Evolutionary conservation across 2,888 invertebrate species (phyloP).

Genomic region (Apodemia duryi): DNA sequence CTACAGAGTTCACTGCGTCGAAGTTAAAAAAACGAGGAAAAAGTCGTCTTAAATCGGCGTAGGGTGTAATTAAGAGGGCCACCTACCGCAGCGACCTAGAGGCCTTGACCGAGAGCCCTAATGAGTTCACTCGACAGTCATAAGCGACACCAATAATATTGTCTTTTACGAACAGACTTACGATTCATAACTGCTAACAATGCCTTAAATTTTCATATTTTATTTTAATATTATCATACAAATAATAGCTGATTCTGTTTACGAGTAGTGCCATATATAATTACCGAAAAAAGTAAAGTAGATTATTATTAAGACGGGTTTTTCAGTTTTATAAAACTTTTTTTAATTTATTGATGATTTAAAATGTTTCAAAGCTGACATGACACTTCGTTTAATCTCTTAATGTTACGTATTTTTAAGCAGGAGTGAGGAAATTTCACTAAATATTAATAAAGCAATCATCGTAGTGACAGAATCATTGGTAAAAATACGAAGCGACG

Average conservation of each 20-base stretch:
- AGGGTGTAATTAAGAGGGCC: conserved; percentile 72
- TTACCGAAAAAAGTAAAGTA: background rate
- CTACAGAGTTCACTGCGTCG: conserved; percentile 1
- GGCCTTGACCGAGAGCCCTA: conserved; percentile 77
- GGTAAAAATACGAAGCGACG: conserved; percentile 52
- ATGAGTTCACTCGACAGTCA: conserved; percentile 61
- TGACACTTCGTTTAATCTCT: background rate
- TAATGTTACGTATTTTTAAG: background rate
- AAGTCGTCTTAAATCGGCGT: conserved; percentile 57
- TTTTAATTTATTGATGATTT: background rate
- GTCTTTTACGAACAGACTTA: conserved; percentile 18
- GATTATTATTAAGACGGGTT: background rate
- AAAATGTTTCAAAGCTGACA: background rate
- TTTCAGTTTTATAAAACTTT: background rate
- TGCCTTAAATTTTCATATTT: background rate
- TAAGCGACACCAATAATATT: conserved; percentile 38
- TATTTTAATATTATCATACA: background rate
- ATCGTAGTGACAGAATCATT: conserved; percentile 26
- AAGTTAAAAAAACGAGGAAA: conserved; percentile 39
- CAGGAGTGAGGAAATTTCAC: background rate
- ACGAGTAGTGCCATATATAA: background rate
- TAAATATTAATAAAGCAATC: conserved; percentile 1
- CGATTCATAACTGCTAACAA: background rate
- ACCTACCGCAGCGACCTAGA: conserved; percentile 73
- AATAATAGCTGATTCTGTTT: background rate